These are phyloP conservation scores for Anoura caudifer DNA, from an alignment of 2,113 vertebrate genomes.

Conservation along the genomic window DNA sequence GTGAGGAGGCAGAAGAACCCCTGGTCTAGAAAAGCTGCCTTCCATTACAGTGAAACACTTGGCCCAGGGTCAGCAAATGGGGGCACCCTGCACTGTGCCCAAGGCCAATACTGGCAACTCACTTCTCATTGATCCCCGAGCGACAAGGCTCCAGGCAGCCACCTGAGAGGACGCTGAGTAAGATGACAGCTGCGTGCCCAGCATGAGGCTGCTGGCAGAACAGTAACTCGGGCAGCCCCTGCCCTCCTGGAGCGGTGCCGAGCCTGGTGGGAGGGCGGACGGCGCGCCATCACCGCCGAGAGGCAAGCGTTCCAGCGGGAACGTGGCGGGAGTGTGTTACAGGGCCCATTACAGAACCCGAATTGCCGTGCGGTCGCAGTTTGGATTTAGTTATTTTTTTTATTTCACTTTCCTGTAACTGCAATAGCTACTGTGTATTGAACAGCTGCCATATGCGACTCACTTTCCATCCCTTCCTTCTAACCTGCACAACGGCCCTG, in stretches of 20 bases:
- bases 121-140: not conserved
- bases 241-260: rapidly evolving
- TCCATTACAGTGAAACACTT: not conserved
- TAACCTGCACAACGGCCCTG: not conserved
- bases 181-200: not conserved
- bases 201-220: too few relatives aligned
- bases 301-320: not conserved
- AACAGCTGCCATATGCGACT: not conserved
- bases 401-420: not conserved
- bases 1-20: too few relatives aligned
- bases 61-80: not conserved
- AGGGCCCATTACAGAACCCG: not conserved
- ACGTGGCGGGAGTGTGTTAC: rapidly evolving
- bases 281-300: rapidly evolving
- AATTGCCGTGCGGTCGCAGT: not conserved
- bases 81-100: rapidly evolving
- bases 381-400: not conserved
- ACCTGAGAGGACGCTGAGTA: not conserved
- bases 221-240: not conserved
- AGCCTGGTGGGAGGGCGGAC: not conserved
- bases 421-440: rapidly evolving
- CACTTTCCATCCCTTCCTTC: not conserved
- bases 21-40: not conserved
- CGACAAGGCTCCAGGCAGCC: not conserved
- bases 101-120: rapidly evolving